Evolutionary conservation across 2,797 vertebrate genomes (phyloP).

Genomic region (Artibeus jamaicensis): DNA sequence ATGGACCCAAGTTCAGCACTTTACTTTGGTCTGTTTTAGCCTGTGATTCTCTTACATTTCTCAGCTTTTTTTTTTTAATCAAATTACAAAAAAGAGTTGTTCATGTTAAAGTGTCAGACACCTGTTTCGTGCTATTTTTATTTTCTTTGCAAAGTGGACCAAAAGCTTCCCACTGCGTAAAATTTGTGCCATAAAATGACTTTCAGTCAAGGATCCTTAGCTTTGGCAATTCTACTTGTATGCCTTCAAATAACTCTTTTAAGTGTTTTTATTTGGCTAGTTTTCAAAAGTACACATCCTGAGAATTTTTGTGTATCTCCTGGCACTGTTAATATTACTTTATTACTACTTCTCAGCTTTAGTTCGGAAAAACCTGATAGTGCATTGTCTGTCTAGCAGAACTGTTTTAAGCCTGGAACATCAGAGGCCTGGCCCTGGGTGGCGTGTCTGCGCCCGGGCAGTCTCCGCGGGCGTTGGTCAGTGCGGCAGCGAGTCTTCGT

Average conservation of each 20-base stretch:
- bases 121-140: background rate
- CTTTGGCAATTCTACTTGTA: background rate
- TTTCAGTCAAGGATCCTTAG: background rate
- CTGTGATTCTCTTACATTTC: background rate
- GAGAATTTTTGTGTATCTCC: background rate
- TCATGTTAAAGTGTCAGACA: background rate
- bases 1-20: background rate
- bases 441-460: conserved; percentile 86
- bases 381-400: conserved; percentile 79
- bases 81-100: background rate
- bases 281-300: conserved; percentile 1
- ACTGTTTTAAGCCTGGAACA: conserved; percentile 86
- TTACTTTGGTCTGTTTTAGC: background rate
- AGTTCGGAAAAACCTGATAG: conserved; percentile 49
- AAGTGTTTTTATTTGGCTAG: background rate
- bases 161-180: background rate
- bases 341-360: conserved; percentile 12
- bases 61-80: conserved; percentile 12
- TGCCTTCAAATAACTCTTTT: conserved; percentile 12
- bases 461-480: conserved; percentile 88
- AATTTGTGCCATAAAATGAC: background rate
- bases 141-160: background rate
- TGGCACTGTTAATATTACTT: background rate
- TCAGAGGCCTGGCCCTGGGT: conserved; percentile 86
- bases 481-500: conserved; percentile 84